Conservation (phyloP, 2,113 vertebrate species). For the Passer domesticus region DNA sequence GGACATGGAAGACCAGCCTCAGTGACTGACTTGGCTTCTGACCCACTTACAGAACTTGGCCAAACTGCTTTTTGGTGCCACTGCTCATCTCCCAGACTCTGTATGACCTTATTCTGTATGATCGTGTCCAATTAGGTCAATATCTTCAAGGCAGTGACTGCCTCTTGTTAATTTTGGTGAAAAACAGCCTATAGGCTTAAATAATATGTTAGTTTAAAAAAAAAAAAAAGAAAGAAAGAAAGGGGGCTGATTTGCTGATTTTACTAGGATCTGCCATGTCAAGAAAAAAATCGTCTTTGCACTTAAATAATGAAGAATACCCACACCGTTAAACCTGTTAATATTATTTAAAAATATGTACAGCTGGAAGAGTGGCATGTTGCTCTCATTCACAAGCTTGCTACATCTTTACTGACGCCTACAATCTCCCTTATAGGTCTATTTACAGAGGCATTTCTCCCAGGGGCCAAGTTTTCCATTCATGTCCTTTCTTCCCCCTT, state of each 20-base stretch:
- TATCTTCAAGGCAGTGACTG: not conserved
- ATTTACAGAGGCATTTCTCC: not conserved
- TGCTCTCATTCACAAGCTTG: slow-evolving; percentile 37
- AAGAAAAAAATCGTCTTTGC: slow-evolving; percentile 17
- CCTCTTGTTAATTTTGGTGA: not conserved
- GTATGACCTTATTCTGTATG: fast-evolving
- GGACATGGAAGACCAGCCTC: not conserved
- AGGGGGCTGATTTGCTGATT: not conserved
- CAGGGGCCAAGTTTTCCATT: not conserved
- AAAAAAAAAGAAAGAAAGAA: not conserved
- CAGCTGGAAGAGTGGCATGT: slow-evolving; percentile 1
- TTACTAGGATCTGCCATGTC: not conserved
- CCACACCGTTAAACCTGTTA: slow-evolving; percentile 29
- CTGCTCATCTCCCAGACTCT: not conserved
- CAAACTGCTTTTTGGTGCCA: not conserved
- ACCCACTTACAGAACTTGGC: not conserved
- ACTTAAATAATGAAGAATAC: slow-evolving; percentile 24
- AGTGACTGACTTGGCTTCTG: not conserved
- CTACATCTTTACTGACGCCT: not conserved
- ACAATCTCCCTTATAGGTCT: not conserved
- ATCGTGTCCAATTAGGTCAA: not conserved
- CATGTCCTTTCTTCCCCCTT: not conserved
- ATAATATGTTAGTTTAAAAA: not conserved
- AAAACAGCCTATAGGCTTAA: not conserved
- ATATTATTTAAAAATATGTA: not conserved